These are phyloP conservation scores for Hydrolagus colliei DNA, from an alignment of 2,797 vertebrate species.

Conservation along the genomic window DNA sequence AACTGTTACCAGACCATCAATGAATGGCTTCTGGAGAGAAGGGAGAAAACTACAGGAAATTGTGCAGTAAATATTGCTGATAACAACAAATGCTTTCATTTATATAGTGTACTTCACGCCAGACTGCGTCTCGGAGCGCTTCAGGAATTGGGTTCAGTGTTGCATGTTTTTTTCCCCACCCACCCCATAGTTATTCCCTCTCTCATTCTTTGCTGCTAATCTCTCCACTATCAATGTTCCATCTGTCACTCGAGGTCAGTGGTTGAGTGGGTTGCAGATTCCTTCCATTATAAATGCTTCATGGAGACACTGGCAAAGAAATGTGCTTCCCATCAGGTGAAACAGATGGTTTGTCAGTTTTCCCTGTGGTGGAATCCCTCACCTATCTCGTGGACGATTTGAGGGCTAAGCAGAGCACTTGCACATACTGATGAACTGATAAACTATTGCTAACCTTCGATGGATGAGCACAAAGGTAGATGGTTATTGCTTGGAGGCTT, in stretches of 20 bases:
- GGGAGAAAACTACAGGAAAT: neutral
- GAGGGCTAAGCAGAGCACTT: neutral
- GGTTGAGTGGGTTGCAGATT: neutral
- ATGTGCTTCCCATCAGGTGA: neutral
- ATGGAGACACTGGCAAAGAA: neutral
- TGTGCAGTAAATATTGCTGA: neutral
- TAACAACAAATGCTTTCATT: neutral
- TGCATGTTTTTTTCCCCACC: neutral
- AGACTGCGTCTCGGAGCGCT: neutral
- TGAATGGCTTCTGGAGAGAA: neutral
- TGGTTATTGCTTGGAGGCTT: neutral
- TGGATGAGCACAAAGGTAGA: neutral
- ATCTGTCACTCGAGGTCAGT: neutral
- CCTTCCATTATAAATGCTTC: conserved; percentile 17
- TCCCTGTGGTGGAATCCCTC: neutral
- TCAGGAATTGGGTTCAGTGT: neutral
- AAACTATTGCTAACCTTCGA: neutral
- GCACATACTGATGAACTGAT: neutral
- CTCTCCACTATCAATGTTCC: neutral
- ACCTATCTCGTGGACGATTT: neutral
- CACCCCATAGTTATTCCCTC: neutral
- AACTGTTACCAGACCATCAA: neutral
- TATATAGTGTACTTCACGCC: no score
- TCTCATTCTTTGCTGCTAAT: conserved; percentile 10
- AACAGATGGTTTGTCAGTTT: neutral